These are phyloP conservation scores for Graptemys geographica DNA, from an alignment of 2,797 vertebrate genomes.

Conservation along the genomic window DNA sequence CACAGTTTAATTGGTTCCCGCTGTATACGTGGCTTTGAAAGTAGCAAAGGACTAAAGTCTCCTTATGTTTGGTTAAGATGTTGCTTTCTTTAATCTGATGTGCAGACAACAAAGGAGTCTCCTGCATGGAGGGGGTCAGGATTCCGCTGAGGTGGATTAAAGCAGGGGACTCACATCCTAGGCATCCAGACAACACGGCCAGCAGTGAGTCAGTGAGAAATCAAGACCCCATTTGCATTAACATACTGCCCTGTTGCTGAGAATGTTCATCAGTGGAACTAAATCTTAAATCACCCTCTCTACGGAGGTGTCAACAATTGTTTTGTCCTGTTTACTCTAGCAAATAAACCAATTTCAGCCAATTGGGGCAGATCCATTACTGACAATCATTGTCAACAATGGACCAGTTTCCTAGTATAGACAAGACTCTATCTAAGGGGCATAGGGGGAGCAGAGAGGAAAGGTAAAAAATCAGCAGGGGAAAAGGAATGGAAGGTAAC, in stretches of 20 bases:
- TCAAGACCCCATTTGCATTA: conserved; percentile 7
- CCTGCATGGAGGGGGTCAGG: conserved; percentile 61
- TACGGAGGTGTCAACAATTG: neutral
- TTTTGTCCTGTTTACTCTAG: neutral
- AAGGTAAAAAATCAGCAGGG: neutral
- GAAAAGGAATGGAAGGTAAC: neutral
- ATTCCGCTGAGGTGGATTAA: conserved; percentile 61
- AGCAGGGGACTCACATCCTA: neutral
- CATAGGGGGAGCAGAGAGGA: neutral
- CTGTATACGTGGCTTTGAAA: conserved; percentile 65
- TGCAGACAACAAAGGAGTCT: conserved; percentile 52
- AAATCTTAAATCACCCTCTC: conserved; percentile 1
- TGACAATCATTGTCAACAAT: neutral
- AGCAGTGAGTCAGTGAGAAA: conserved; percentile 61
- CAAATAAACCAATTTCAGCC: neutral
- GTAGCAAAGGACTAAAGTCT: conserved; percentile 56
- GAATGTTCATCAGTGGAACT: neutral
- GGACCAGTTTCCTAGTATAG: neutral
- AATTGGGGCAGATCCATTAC: neutral
- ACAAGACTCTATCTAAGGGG: neutral
- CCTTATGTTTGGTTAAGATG: conserved; percentile 52
- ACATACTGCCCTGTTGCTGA: conserved; percentile 13
- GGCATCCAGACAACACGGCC: conserved; percentile 40
- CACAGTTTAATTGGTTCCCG: conserved; percentile 68
- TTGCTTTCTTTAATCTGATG: conserved; percentile 71